These are phyloP conservation scores for Cantharis rustica DNA, from an alignment of 2,888 invertebrate species.

Conservation along the genomic window DNA sequence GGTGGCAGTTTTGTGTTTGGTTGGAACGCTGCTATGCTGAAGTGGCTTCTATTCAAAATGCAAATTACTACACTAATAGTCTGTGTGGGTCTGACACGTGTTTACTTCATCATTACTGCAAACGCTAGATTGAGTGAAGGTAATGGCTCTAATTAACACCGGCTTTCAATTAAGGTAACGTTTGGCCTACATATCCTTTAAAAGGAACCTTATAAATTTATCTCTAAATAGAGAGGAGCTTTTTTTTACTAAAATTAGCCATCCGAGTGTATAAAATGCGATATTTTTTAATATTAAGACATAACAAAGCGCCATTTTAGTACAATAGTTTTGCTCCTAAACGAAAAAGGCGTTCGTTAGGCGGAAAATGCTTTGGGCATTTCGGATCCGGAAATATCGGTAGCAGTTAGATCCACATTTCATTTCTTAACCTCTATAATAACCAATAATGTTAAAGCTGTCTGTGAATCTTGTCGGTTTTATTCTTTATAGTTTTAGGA, in stretches of 20 bases:
- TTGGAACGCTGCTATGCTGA: constrained; percentile 4
- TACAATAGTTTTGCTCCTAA: background rate
- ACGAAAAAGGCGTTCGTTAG: constrained; percentile 6
- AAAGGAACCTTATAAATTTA: background rate
- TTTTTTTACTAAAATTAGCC: background rate
- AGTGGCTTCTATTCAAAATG: constrained; percentile 29
- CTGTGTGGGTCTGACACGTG: constrained; percentile 34
- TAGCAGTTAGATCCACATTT: constrained; percentile 15
- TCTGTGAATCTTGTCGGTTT: constrained; percentile 11
- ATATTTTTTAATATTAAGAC: background rate
- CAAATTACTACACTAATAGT: constrained; percentile 35
- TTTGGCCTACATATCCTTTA: constrained; percentile 17
- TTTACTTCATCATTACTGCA: constrained; percentile 32
- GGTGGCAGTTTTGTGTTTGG: constrained; percentile 14
- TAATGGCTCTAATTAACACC: constrained; percentile 30
- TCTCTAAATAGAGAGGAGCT: background rate
- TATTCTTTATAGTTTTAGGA: constrained; percentile 17
- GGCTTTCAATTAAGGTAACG: constrained; percentile 30
- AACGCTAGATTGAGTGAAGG: constrained; percentile 30
- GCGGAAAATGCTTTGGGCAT: constrained; percentile 8
- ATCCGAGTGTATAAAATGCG: background rate
- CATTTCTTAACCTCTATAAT: constrained; percentile 21
- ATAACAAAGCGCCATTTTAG: background rate
- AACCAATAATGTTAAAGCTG: constrained; percentile 21
- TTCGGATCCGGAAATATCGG: constrained; percentile 11